Conservation (phyloP, 1,140 invertebrate genomes). For the Spodoptera litura region DNA sequence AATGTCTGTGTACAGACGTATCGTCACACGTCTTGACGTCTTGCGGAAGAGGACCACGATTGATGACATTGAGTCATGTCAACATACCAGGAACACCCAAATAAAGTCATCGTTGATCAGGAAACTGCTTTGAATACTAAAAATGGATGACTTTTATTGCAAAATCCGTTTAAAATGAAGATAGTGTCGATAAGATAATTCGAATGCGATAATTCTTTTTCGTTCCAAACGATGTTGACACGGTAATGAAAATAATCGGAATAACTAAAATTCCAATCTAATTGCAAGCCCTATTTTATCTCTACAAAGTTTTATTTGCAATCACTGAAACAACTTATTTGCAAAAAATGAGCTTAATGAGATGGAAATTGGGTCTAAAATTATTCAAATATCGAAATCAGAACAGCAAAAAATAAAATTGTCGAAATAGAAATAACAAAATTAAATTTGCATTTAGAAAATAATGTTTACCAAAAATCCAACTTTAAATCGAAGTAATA, state of each 20-base stretch:
- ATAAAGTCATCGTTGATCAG: slow-evolving; percentile 27
- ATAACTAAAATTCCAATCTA: slow-evolving; percentile 37
- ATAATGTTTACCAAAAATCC: background rate
- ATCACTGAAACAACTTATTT: background rate
- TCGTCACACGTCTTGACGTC: background rate
- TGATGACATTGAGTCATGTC: background rate
- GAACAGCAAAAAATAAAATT: slow-evolving; percentile 31
- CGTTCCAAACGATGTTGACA: slow-evolving; percentile 7
- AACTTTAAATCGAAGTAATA: background rate
- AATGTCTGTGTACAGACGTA: background rate
- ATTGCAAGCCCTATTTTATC: slow-evolving; percentile 25
- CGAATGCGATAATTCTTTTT: slow-evolving; percentile 16
- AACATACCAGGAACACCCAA: background rate
- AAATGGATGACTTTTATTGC: slow-evolving; percentile 14
- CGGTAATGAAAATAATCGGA: slow-evolving; percentile 36
- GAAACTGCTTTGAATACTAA: slow-evolving; percentile 19
- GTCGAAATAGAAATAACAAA: background rate
- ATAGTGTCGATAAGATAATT: background rate
- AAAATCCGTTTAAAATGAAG: background rate
- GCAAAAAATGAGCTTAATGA: background rate
- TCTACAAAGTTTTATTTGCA: slow-evolving; percentile 7
- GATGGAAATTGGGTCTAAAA: background rate
- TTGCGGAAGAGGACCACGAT: slow-evolving; percentile 8
- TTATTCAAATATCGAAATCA: background rate
- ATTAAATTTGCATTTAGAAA: slow-evolving; percentile 6